Evolutionary conservation across 2,113 vertebrate genomes (phyloP).

Genomic region (Rhinoptilus africanus): DNA sequence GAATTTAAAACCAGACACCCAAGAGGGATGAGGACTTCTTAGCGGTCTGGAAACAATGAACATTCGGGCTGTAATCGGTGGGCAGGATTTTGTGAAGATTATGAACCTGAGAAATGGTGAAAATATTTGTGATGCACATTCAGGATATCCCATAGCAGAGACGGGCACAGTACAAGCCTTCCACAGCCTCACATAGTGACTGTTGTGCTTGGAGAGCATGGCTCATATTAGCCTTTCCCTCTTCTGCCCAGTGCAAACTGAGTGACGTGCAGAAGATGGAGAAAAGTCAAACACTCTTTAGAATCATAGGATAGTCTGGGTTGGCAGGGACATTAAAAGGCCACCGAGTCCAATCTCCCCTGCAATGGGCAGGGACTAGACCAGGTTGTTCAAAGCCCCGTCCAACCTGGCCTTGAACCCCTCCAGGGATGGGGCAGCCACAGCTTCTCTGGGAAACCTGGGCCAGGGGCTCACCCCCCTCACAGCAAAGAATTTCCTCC

Average conservation of each 20-base stretch:
- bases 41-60: not conserved
- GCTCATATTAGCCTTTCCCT: not conserved
- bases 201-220: not conserved
- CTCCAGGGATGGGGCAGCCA: not conserved
- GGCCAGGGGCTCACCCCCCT: not conserved
- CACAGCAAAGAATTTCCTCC: not conserved
- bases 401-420: not conserved
- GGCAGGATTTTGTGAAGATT: not conserved
- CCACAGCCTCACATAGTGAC: fast-evolving
- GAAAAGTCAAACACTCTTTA: not conserved
- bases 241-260: not conserved
- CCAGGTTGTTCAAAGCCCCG: not conserved
- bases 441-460: not conserved
- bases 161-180: not conserved
- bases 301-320: not conserved
- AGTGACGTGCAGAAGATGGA: not conserved
- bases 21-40: not conserved
- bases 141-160: not conserved
- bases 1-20: constrained; percentile 18
- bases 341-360: not conserved
- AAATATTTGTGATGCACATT: not conserved
- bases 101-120: not conserved
- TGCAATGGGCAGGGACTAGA: not conserved
- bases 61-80: not conserved
- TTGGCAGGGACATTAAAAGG: not conserved